Evolutionary conservation across 2,888 invertebrate species (phyloP), one percentile per base, ranked within the genome.

Genomic region (Ichneumoninae sp.): DNA sequence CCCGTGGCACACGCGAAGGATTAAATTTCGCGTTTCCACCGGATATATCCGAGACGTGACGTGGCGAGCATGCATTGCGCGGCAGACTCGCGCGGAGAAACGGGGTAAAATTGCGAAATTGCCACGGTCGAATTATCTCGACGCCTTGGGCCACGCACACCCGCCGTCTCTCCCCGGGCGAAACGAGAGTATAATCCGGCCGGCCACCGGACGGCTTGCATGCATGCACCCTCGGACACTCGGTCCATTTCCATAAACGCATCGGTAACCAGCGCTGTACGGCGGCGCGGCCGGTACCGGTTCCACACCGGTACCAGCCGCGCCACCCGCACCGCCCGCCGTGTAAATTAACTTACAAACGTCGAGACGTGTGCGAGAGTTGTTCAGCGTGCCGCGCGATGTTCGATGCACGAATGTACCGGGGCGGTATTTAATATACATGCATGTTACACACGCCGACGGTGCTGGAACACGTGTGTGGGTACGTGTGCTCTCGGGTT

Each of bases 191-290:
- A 74, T 80, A 52, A 57, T 71, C 83, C 79, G 81, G 69, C 65
- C 81, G 63, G 70, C 33, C 33, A 63, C 89, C 88, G 89, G 83
- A 88, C 83, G 82, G 87, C 88, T 88, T 78, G 85, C 90, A 89
- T 88, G 88, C 88, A 88, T 89, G 86, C 69, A 85, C 85, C 85
- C 87, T 89, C 88, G 90, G 90, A 90, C 90, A 90, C 87, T 86
- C 87, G 87, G 81, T 83, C 76, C 89, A 91, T 91, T 92, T 92
- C 89, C 91, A 91, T 91, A 92, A 92, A 91, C 88, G 91, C 90
- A 90, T 92, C 85, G 85, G 85, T 85, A 74, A 83, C 83, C 89
- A 88, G 71, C 76, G 63, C 69, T 50, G 44, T 16, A 40, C 26
- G 26, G 26, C 3, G 26, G 63, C 8, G 40, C 26, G 26, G 26